Base-by-base conservation (phyloP, 2,113 vertebrate genomes). In the Nymphicus hollandicus region DNA sequence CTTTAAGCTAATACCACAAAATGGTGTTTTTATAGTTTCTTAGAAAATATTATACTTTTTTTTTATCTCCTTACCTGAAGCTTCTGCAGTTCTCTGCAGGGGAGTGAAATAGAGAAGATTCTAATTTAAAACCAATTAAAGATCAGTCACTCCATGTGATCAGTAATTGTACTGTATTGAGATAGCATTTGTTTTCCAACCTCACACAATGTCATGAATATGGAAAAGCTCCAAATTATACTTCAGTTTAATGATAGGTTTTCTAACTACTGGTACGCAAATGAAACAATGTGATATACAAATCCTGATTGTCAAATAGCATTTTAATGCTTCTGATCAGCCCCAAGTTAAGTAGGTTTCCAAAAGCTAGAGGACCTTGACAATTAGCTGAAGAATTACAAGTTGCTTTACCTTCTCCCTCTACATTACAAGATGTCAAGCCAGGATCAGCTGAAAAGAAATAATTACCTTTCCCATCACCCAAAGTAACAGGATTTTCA, bases 81-180 rank as follows among this genome's bases (percentile, higher is more conserved):
- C 28, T 94, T 94, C 60, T 37, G 17, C 3, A 1, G 56, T 53
- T 27, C 17, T 56, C 47, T 76, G 61, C 18, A 81, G 33, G 31
- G 31, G 24, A 77, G 31, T 22, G 29, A 85, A 94, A 79, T 14
- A 66, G 41, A 81, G 49, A 76, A 74, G n/a, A 46, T 35, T 58
- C 64, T 78, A 61, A 88, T 90, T 90, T 88, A 76, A 92, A 95
- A 69, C 28, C 39, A 91, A 88, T 86, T 90, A 80, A 90, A 88
- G 33, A 82, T 90, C 76, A 95, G 66, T 76, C 79, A 46, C 44
- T 85, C 80, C 43, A 27, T 31, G 63, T 20, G 47, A 92, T 61
- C 63, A n/a, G 56, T 71, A 78, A 79, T 63, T 73, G 56, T 44
- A 64, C 19, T 49, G 35, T 77, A 17, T 8, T 49, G 68, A 68